Base-by-base conservation (phyloP, 2,888 invertebrate genomes). In the Gastracanthus pulcherrimus region DNA sequence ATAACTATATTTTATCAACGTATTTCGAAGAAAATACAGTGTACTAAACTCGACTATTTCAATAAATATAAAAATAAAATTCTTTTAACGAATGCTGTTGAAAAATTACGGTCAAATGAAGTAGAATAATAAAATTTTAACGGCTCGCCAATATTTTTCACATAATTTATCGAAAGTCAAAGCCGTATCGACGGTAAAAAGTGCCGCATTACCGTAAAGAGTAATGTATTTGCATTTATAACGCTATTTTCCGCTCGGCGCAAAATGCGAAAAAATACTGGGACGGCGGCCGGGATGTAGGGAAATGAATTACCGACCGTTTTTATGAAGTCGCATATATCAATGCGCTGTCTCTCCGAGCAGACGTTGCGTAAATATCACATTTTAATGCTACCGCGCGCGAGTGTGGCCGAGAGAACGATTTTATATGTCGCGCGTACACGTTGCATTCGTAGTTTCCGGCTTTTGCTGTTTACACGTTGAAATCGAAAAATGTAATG, bases 281-380 rank as follows among this genome's bases (percentile, higher is more conserved):
- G n/a, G n/a, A n/a, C n/a, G n/a, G n/a, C n/a, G n/a, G 55, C 55
- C 26, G 55, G 55, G 55, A 55, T n/a, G n/a, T n/a, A n/a, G 55
- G 78, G 26, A 80, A 70, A 75, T 41, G 62, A 75, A 75, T 80
- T 62, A 80, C 51, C 51, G 70, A 38, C 31, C 62, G 62, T 62
- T 62, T 70, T 79, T 70, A 75, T 55, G 62, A 69, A 62, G 67
- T 75, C 69, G 13, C 80, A 55, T 75, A 80, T 80, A 80, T 80
- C 74, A 75, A 38, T 67, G 36, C 36, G 55, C 55, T 19, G 62
- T 41, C 45, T 64, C 58, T 75, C 48, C 26, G n/a, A 38, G 31
- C 38, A 75, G 80, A 70, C 70, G 69, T 55, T 80, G 69, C 75
- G 75, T 75, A 75, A 80, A 80, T 62, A 80, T 79, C 66, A 55